A percentile compares a stretch with the other conserved stretches of the same genome.
Conservation (phyloP, 2,113 vertebrate genomes). For the Chionodraco myersi region DNA sequence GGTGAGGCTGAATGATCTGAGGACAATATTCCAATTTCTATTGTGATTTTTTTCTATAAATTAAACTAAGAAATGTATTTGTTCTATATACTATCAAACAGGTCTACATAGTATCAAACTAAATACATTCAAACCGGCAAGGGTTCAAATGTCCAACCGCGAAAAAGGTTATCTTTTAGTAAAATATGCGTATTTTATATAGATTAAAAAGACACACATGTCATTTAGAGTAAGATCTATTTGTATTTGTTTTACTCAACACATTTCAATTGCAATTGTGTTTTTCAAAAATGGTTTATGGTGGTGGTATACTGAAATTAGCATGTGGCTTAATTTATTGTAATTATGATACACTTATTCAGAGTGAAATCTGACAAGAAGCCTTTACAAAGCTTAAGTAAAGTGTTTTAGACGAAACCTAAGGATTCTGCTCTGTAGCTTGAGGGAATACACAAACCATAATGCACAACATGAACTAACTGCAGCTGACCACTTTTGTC, state of each 20-base stretch:
- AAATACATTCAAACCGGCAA: background rate
- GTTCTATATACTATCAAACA: background rate
- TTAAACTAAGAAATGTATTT: background rate
- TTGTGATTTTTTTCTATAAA: background rate
- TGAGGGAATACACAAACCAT: too few relatives aligned
- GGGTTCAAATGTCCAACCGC: background rate
- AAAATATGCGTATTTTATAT: background rate
- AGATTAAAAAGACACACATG: too few relatives aligned
- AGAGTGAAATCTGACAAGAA: background rate
- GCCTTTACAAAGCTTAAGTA: background rate
- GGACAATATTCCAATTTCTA: background rate
- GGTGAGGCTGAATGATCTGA: background rate
- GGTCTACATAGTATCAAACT: background rate
- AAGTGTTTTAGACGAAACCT: background rate
- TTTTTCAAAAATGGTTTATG: background rate
- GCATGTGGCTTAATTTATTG: background rate
- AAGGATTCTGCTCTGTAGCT: background rate
- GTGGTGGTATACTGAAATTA: background rate
- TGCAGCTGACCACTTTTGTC: background rate
- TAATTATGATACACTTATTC: background rate
- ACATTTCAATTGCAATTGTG: background rate
- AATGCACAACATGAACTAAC: background rate
- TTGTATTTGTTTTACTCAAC: too few relatives aligned
- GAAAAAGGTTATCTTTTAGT: background rate
- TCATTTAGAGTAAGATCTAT: too few relatives aligned